Percentiles rank a stretch among this genome's conserved stretches.
These are phyloP conservation scores for Pristionchus fissidentatus DNA, from an alignment of 2,888 invertebrate species.

Conservation along the genomic window DNA sequence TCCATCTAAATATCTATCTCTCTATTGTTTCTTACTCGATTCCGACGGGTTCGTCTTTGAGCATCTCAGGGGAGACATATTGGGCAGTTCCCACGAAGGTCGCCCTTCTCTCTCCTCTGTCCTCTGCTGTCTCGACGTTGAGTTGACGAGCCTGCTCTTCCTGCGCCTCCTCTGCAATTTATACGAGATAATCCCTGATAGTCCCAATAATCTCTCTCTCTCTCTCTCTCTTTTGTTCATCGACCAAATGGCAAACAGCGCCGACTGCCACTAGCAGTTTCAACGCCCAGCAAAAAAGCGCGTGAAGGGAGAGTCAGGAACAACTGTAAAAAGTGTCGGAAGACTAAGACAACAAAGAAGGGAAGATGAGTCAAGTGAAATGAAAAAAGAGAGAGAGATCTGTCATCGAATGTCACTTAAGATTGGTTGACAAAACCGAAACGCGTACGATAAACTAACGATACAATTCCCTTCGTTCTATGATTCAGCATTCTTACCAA, in stretches of 20 bases:
- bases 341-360: neutral
- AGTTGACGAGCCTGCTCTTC: neutral
- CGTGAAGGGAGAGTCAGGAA: neutral
- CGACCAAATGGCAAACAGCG: conserved; percentile 38
- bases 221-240: neutral
- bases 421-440: too few species aligned
- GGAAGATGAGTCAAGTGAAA: conserved; percentile 10
- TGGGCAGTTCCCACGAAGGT: conserved; percentile 97
- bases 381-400: neutral
- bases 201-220: neutral
- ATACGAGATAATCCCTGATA: neutral
- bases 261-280: neutral
- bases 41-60: conserved; percentile 79
- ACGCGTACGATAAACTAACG: too few species aligned
- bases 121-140: conserved; percentile 43
- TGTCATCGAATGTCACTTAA: too few species aligned
- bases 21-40: conserved; percentile 56
- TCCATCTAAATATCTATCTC: neutral
- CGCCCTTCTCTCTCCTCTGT: conserved; percentile 54
- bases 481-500: too few species aligned
- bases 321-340: neutral
- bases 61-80: conserved; percentile 96
- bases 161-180: conserved; percentile 45
- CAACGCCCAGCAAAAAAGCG: conserved; percentile 13
- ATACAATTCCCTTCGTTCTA: too few species aligned